Base-by-base conservation (phyloP, 2,888 invertebrate species). In the Drosophila infuscata region DNA sequence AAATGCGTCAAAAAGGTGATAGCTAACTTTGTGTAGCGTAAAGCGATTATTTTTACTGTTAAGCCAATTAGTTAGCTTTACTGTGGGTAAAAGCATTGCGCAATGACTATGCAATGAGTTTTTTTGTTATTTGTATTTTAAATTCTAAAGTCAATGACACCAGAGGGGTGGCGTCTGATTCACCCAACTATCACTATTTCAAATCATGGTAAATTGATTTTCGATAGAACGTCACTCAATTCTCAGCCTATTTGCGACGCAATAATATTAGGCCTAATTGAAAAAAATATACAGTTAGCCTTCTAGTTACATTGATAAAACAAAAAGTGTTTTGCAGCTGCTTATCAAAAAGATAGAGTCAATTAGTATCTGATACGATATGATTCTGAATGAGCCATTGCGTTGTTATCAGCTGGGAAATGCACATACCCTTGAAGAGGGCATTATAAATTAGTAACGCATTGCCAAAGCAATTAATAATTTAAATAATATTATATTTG, bases 1-100 rank as follows among this genome's bases (percentile, higher is more conserved):
- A 53, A 46, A 32, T 58, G 59, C 52, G 49, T 54, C 60, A 52
- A 53, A 68, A 82, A 70, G 68, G 79, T 74, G 76, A 76, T 64
- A 69, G 46, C 64, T 52, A 33, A 51, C 35, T 53, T 43, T 52
- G 68, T 54, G 38, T 53, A 70, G 41, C 48, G 69, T 82, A 80
- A 78, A 73, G 74, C 70, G 83, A 72, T 81, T 81, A 81, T 73
- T 80, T 79, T 72, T 78, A 83, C 75, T 80, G 83, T 69, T 83
- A 83, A 82, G 81, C 81, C 81, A 82, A 82, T 82, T 82, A 82
- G 83, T 51, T 54, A 15, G 63, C 52, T 64, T 71, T 65, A 70
- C 70, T 79, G 36, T 48, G 29, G 33, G 41, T 33, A 56, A 51
- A 33, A 48, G 17, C 30, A 49, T 3, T 32, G 60, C 30, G 32